Evolutionary conservation across 1,140 invertebrate genomes (phyloP).

Genomic region (Cyrtorhinus lividipennis): DNA sequence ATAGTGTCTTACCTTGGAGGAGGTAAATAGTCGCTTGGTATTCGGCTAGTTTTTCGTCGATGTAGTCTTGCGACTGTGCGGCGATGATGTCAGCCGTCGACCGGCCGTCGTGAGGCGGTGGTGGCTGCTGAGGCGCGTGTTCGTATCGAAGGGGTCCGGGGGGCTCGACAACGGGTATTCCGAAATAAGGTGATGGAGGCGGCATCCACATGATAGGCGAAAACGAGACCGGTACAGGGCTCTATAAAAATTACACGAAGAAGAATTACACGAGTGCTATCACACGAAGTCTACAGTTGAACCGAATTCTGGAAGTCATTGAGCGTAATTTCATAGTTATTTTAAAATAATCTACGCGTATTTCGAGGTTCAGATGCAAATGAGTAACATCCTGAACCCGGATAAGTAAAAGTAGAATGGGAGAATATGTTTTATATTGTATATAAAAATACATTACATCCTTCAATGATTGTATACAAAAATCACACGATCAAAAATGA

Average conservation of each 20-base stretch:
- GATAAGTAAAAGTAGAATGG: too few relatives aligned
- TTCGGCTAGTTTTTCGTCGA: slow-evolving; percentile 83
- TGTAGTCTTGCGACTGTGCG: slow-evolving; percentile 82
- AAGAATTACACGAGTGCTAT: slow-evolving; percentile 27
- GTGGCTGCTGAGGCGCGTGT: slow-evolving; percentile 18
- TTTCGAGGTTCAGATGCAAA: too few relatives aligned
- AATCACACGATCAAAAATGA: too few relatives aligned
- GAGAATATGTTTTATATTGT: too few relatives aligned
- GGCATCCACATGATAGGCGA: slow-evolving; percentile 14
- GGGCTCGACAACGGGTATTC: slow-evolving; percentile 15
- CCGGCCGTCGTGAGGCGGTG: slow-evolving; percentile 42
- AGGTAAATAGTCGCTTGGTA: slow-evolving; percentile 82
- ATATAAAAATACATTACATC: too few relatives aligned
- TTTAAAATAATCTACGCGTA: too few relatives aligned
- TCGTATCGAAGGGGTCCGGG: slow-evolving; percentile 18
- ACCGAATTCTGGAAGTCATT: too few relatives aligned
- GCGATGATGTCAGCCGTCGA: slow-evolving; percentile 84
- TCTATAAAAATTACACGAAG: slow-evolving; percentile 17
- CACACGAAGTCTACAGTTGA: slow-evolving; percentile 21
- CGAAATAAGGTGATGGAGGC: slow-evolving; percentile 19
- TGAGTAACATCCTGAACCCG: too few relatives aligned
- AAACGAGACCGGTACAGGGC: slow-evolving; percentile 32
- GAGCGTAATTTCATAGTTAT: too few relatives aligned
- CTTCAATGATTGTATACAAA: too few relatives aligned
- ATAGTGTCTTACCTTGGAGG: slow-evolving; percentile 78